Evolutionary conservation across 2,113 vertebrate species (phyloP), one percentile per base, ranked within the genome.

Genomic region (Philantomba maxwellii): DNA sequence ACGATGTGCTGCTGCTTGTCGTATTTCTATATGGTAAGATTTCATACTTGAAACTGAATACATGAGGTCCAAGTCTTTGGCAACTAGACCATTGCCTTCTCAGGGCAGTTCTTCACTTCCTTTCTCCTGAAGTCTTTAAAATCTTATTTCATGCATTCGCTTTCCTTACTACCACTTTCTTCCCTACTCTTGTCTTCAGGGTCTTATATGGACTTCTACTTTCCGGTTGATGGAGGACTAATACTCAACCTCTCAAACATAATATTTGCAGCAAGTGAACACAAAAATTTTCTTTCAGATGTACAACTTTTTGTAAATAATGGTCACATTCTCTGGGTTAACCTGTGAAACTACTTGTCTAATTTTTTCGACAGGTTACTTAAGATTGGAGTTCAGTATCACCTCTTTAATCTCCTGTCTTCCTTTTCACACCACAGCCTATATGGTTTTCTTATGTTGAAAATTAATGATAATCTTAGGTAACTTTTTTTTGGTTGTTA

Each of bases 11-110:
- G 99, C 97, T 99, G 99, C 94, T 98, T 99, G 86, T 99, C 99
- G 17, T 99, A 99, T 98, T 99, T 99, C 97, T 99, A 99, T 98
- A 99, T 99, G 99, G 99, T 99, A 99, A 99, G 99, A 96, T 80
- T 94, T 95, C 47, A 36, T 91, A 83, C 84, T 77, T 66, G 75
- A 92, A 92, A 85, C 49, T 92, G 39, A 75, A 26, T 43, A 12
- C 26, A 1, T 45, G 55, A 80, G 12, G 11, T 86, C 51, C 85
- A 8, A 58, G n/a, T 89, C 62, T 83, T 84, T 47, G 53, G 19
- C 30, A 80, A 7, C 91, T 82, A 58, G 47, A 58, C 19, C 28
- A 66, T 3, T 78, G 82, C 10, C 23, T 89, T 93, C 77, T 88
- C 16, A 57, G 33, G 47, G 33, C 75, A 12, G 25, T 70, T 86